Evolutionary conservation across 2,888 invertebrate species (phyloP).

Genomic region (Pachymerium ferrugineum): DNA sequence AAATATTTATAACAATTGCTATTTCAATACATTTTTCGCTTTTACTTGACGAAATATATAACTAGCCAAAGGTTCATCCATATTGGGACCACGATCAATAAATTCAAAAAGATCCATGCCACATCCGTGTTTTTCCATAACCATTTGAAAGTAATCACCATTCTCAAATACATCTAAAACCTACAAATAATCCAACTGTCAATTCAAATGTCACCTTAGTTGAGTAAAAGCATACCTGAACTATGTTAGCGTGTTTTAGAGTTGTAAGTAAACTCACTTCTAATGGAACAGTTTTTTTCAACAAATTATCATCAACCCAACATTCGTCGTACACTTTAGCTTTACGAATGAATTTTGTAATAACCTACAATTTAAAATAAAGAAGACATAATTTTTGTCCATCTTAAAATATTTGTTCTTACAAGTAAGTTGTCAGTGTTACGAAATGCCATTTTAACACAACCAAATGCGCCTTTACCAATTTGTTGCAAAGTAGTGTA

Average conservation of each 20-base stretch:
- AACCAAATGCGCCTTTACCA: slow-evolving; percentile 68
- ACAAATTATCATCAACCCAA: slow-evolving; percentile 57
- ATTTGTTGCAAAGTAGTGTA: slow-evolving; percentile 59
- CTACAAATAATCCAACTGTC: slow-evolving; percentile 40
- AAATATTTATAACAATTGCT: too few relatives aligned
- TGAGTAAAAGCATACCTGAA: slow-evolving; percentile 45
- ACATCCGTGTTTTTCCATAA: slow-evolving; percentile 70
- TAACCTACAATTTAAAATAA: slow-evolving; percentile 49
- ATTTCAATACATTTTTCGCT: neutral
- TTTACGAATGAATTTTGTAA: slow-evolving; percentile 66
- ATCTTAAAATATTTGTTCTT: slow-evolving; percentile 31
- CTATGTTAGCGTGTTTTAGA: slow-evolving; percentile 63
- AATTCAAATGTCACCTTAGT: neutral
- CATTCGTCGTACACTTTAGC: slow-evolving; percentile 62
- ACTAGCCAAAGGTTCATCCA: slow-evolving; percentile 63
- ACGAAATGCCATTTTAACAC: slow-evolving; percentile 62
- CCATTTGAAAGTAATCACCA: slow-evolving; percentile 64
- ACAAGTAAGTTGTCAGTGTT: slow-evolving; percentile 57
- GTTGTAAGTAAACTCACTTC: slow-evolving; percentile 62
- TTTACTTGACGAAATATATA: slow-evolving; percentile 65
- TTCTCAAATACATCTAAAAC: slow-evolving; percentile 64
- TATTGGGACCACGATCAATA: slow-evolving; percentile 61
- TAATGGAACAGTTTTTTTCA: slow-evolving; percentile 56
- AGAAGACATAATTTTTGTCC: neutral
- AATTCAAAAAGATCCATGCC: slow-evolving; percentile 75